Evolutionary conservation across 1,140 invertebrate genomes (phyloP).

Genomic region (Tetramorium parvispinum): DNA sequence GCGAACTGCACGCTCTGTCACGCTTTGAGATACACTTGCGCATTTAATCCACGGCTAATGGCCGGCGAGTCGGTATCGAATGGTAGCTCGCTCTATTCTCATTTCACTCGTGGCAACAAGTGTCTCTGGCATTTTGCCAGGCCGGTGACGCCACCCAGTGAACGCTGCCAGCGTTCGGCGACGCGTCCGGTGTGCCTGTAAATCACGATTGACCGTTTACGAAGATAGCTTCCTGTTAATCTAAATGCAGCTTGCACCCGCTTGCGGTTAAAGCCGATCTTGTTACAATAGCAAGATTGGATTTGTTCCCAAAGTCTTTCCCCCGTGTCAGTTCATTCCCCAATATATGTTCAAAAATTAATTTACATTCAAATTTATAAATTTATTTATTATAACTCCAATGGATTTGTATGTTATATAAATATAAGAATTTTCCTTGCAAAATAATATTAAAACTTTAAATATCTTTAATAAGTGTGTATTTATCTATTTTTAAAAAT

Average conservation of each 20-base stretch:
- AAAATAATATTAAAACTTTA: neutral
- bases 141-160: constrained; percentile 66
- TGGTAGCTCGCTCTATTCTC: constrained; percentile 74
- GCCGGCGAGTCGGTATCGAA: constrained; percentile 23
- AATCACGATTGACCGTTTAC: constrained; percentile 63
- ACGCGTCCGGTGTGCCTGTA: constrained; percentile 40
- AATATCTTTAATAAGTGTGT: neutral
- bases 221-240: constrained; percentile 60
- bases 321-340: neutral
- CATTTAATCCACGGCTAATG: constrained; percentile 53
- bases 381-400: neutral
- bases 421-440: neutral
- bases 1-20: constrained; percentile 9
- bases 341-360: neutral
- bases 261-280: constrained; percentile 27
- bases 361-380: neutral
- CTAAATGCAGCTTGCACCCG: constrained; percentile 43
- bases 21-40: neutral
- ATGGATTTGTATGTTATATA: neutral
- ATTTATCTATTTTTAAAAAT: neutral
- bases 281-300: constrained; percentile 25
- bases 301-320: constrained; percentile 15
- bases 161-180: constrained; percentile 45
- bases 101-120: constrained; percentile 82
- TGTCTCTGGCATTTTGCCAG: constrained; percentile 80